These are phyloP conservation scores for Apus apus DNA, from an alignment of 2,113 vertebrate species.

Conservation along the genomic window DNA sequence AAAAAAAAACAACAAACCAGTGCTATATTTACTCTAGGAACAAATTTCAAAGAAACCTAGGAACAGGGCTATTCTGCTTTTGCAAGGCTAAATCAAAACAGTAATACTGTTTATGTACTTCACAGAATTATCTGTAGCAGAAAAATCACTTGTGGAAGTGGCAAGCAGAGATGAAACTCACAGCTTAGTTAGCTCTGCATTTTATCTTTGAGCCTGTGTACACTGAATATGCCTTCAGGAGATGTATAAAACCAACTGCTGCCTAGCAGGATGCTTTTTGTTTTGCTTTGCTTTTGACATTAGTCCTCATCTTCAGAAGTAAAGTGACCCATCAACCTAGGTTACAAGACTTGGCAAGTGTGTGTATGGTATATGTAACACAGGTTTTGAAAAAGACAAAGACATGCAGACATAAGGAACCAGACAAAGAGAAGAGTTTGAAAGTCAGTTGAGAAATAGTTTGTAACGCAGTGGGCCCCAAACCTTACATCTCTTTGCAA, in stretches of 20 bases:
- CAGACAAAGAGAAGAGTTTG: slow-evolving; percentile 48
- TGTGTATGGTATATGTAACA: neutral
- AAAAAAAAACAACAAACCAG: neutral
- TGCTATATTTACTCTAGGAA: neutral
- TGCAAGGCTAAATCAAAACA: neutral
- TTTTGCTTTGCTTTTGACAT: slow-evolving; percentile 10
- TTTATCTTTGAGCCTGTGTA: neutral
- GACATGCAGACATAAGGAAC: slow-evolving; percentile 28
- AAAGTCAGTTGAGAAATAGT: slow-evolving; percentile 36
- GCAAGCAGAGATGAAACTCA: neutral
- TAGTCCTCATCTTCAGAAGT: slow-evolving; percentile 32
- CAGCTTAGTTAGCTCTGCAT: neutral
- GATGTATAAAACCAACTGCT: neutral
- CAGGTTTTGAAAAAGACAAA: slow-evolving; percentile 31
- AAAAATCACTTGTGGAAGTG: slow-evolving; percentile 6
- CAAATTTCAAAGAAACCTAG: neutral
- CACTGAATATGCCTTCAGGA: neutral
- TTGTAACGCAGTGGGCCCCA: slow-evolving; percentile 32
- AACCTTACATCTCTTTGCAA: slow-evolving; percentile 52
- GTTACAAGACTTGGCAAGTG: neutral
- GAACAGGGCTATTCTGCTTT: neutral
- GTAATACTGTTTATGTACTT: neutral
- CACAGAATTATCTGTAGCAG: neutral
- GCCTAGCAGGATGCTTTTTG: neutral
- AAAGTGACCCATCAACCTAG: neutral